phyloP scores from a whole-genome alignment of 2,888 invertebrate species.

The Catocala sponsa region DNA sequence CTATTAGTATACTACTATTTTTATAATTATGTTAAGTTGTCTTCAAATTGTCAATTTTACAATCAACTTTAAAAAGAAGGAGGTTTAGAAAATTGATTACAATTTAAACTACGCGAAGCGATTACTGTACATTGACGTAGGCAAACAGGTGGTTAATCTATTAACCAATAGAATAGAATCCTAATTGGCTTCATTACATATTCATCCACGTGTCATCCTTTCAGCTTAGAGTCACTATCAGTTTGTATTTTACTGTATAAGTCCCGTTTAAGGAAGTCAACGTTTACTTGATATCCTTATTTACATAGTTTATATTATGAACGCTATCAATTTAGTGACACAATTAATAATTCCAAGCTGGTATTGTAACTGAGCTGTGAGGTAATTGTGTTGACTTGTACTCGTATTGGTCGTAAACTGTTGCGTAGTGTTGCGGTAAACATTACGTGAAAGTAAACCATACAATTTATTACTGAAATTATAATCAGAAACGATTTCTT shows the following conservation, averaged over 20 bases:
- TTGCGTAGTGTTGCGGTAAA: conserved; percentile 12
- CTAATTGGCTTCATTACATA: conserved; percentile 33
- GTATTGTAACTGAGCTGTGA: neutral
- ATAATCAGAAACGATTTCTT: conserved; percentile 14
- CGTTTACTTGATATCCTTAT: neutral
- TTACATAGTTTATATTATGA: too few relatives aligned
- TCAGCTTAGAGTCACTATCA: conserved; percentile 12
- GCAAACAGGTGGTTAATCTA: conserved; percentile 27
- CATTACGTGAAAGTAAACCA: conserved; percentile 11
- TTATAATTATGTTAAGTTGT: too few relatives aligned
- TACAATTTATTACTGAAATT: conserved; percentile 13
- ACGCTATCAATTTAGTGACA: too few relatives aligned
- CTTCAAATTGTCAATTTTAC: too few relatives aligned
- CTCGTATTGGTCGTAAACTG: neutral
- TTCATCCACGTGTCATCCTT: conserved; percentile 34
- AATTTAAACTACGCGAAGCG: conserved; percentile 12
- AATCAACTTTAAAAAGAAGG: too few relatives aligned
- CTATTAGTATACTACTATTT: too few relatives aligned
- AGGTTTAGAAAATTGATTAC: too few relatives aligned
- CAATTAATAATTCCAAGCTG: neutral
- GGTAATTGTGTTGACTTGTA: neutral
- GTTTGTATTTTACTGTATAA: conserved; percentile 17
- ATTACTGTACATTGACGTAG: conserved; percentile 22
- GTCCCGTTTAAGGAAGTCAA: neutral
- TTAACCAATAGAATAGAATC: conserved; percentile 33